A percentile compares a stretch with the other conserved stretches of the same genome.
phyloP scores from a whole-genome alignment of 2,113 vertebrate genomes.

The Charina bottae region DNA sequence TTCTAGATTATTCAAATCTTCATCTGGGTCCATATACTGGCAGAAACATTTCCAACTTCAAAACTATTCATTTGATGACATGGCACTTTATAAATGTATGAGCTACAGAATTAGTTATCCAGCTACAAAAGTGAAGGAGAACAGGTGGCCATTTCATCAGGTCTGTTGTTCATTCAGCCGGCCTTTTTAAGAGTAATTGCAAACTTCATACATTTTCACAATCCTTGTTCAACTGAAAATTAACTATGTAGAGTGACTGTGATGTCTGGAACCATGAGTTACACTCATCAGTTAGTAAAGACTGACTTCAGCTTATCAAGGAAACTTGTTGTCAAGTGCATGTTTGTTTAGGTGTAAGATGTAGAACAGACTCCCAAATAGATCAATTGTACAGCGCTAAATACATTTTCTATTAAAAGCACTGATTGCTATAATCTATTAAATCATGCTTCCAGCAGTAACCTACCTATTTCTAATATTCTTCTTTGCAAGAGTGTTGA shows the following conservation, averaged over 20 bases:
- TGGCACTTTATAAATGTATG: too few relatives aligned
- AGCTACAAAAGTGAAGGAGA: neutral
- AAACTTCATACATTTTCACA: neutral
- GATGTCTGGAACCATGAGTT: neutral
- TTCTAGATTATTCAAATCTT: neutral
- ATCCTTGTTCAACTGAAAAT: neutral
- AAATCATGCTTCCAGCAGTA: fast-evolving
- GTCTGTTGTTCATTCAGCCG: neutral
- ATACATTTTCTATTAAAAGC: neutral
- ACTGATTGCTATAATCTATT: neutral
- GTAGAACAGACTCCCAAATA: neutral
- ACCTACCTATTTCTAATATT: slow-evolving; percentile 89
- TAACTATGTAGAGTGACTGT: neutral
- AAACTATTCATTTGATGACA: neutral
- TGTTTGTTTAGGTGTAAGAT: neutral
- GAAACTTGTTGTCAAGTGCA: neutral
- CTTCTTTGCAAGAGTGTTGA: slow-evolving; percentile 81
- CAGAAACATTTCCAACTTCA: neutral
- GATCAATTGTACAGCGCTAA: neutral
- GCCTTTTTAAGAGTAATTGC: neutral
- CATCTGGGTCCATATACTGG: neutral
- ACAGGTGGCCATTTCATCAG: too few relatives aligned
- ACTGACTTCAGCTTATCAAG: neutral
- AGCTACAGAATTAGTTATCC: neutral
- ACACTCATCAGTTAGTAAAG: neutral